Evolutionary conservation across 2,888 invertebrate genomes (phyloP), one percentile per base, ranked within the genome.

Genomic region (Syrphus vitripennis): DNA sequence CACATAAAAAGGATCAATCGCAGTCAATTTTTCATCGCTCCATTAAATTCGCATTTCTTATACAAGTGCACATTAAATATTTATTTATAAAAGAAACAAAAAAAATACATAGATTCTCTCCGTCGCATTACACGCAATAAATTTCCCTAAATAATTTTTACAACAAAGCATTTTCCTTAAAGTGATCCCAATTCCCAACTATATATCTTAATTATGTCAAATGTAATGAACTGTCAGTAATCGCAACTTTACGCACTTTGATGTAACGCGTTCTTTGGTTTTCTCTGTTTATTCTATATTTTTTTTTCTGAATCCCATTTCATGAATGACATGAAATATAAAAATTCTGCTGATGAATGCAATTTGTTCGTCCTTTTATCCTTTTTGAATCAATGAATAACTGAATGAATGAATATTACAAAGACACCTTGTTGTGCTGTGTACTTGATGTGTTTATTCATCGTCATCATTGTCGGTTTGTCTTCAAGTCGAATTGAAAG

Each of bases 161-260:
- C 76, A 86, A 81, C 76, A 86, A 81, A 72, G 31, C 55, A 65
- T 42, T 37, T 16, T 12, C 21, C 4, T 34, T 34, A 10, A 10
- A 10, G 9, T 34, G 10, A 9, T 14, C 14, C 21, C 4, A 37
- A 21, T 3, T 63, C 34, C n/a, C 48, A 34, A 34, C 57, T 71
- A 72, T 88, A 70, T 84, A 84, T 87, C 84, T 84, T 88, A 83
- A 88, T 88, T 88, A 88, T 87, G 88, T 88, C 88, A 88, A 87
- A 86, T 86, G 88, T 87, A 88, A 87, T 88, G 88, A 86, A 63
- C 83, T 89, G 89, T 88, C 86, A 88, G 87, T 87, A 89, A 88
- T 87, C 81, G 87, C 40, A 78, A 50, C 63, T 72, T 61, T 77
- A 84, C 83, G 76, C 83, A 71, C 65, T 78, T 79, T 69, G 83